Conservation (phyloP, 1,140 invertebrate genomes). For the Mercenaria mercenaria region DNA sequence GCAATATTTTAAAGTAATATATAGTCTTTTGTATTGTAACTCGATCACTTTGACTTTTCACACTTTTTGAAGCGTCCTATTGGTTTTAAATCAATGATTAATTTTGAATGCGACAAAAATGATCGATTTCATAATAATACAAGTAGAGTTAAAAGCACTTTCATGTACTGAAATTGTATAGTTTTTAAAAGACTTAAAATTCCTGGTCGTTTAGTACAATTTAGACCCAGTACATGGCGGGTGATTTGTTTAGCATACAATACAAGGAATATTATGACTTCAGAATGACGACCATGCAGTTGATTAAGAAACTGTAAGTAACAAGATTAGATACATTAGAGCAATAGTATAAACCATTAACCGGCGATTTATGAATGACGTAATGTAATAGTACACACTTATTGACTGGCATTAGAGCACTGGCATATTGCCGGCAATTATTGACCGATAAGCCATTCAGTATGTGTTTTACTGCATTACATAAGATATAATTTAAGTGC, state of each 20-base stretch:
- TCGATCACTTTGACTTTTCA: conserved; percentile 3
- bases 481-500: too few relatives aligned
- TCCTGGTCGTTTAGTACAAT: not conserved
- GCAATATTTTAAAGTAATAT: not conserved
- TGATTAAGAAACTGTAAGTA: not conserved
- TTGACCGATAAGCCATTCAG: too few relatives aligned
- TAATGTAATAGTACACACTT: too few relatives aligned
- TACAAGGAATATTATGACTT: not conserved
- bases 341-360: too few relatives aligned
- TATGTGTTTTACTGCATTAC: too few relatives aligned
- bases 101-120: not conserved
- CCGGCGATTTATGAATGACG: too few relatives aligned
- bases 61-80: not conserved
- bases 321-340: too few relatives aligned
- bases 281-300: not conserved
- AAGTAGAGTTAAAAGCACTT: not conserved
- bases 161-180: not conserved
- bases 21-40: not conserved
- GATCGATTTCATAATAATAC: not conserved
- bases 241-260: too few relatives aligned
- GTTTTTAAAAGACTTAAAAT: too few relatives aligned
- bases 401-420: too few relatives aligned
- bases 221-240: not conserved
- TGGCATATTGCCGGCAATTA: too few relatives aligned
- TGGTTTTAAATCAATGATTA: not conserved